Evolutionary conservation across 1,140 invertebrate species (phyloP).

Genomic region (Cotesia vestalis): DNA sequence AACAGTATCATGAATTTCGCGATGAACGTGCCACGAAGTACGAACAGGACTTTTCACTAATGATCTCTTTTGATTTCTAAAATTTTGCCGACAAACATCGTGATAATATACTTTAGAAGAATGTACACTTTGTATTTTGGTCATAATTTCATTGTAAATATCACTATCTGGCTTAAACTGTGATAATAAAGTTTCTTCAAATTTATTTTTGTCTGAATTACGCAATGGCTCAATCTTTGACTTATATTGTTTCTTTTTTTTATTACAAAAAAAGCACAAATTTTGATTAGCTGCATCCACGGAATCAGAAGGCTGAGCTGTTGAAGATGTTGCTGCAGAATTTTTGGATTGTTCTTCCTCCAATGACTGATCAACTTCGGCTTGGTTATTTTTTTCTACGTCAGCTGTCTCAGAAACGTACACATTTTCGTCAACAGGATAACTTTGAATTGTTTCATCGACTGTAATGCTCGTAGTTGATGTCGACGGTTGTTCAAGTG

Average conservation of each 20-base stretch:
- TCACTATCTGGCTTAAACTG: neutral
- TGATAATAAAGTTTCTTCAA: neutral
- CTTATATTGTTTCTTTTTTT: neutral
- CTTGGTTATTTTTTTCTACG: no score
- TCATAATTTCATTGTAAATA: neutral
- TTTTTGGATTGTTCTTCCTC: no score
- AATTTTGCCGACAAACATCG: neutral
- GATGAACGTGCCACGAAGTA: neutral
- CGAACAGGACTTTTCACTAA: neutral
- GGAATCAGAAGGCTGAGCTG: no score
- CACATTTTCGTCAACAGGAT: no score
- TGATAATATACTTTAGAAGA: neutral
- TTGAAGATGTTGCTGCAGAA: no score
- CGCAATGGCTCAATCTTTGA: neutral
- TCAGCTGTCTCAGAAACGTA: no score
- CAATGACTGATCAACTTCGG: no score
- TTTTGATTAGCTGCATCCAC: no score
- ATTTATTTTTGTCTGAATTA: neutral
- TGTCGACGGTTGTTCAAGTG: no score
- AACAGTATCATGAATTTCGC: neutral
- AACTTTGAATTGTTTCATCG: no score
- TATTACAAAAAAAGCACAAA: constrained; percentile 9
- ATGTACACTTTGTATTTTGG: neutral
- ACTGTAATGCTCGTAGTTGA: no score
- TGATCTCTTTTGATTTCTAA: neutral